phyloP scores from a whole-genome alignment of 1,140 invertebrate species.

The Arctopsyche grandis region DNA sequence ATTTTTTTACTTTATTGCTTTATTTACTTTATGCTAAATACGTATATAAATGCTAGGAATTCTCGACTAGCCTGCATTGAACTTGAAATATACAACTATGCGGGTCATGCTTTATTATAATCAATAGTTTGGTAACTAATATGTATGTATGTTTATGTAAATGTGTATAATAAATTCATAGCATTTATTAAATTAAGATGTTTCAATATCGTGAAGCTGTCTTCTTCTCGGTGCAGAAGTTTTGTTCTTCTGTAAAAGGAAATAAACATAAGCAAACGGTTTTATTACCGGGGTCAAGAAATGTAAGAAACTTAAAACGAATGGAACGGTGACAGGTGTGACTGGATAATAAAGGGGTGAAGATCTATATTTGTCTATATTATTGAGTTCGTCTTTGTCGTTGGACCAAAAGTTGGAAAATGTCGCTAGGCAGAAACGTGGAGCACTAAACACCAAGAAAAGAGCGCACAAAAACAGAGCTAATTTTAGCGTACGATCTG shows the following conservation, averaged over 20 bases:
- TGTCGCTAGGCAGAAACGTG: slow-evolving; percentile 58
- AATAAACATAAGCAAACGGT: slow-evolving; percentile 44
- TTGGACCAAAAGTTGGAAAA: slow-evolving; percentile 57
- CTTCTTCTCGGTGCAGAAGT: not conserved
- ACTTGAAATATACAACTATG: too few relatives aligned
- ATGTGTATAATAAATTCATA: not conserved
- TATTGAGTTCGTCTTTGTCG: slow-evolving; percentile 49
- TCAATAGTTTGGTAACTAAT: slow-evolving; percentile 9
- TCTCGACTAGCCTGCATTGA: too few relatives aligned
- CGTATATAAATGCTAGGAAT: too few relatives aligned
- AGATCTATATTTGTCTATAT: slow-evolving; percentile 46
- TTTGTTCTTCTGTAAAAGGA: slow-evolving; percentile 23
- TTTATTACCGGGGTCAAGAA: slow-evolving; percentile 53
- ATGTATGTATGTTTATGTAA: too few relatives aligned
- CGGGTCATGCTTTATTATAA: not conserved
- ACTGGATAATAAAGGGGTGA: slow-evolving; percentile 46
- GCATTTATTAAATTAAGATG: not conserved
- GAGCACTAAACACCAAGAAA: slow-evolving; percentile 59
- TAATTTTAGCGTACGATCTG: slow-evolving; percentile 59
- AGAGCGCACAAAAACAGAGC: slow-evolving; percentile 61
- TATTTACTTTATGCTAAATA: too few relatives aligned
- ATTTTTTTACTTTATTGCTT: too few relatives aligned
- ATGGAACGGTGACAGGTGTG: slow-evolving; percentile 51
- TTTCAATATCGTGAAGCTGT: slow-evolving; percentile 12
- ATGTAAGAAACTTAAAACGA: slow-evolving; percentile 59